Conservation (phyloP, 2,888 invertebrate species). For the Ochropleura plecta region DNA sequence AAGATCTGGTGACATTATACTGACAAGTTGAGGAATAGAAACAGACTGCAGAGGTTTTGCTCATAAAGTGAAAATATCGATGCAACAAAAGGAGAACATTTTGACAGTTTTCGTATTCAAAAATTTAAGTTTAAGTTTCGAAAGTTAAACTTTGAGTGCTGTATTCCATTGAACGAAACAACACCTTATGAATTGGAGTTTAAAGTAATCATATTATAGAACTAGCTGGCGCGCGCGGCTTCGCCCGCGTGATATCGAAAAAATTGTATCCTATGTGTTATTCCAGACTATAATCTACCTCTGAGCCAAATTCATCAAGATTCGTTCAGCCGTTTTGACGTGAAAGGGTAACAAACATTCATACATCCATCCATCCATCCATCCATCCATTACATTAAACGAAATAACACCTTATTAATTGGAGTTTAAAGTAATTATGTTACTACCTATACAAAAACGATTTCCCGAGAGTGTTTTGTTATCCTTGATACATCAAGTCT, state of each 20-base stretch:
- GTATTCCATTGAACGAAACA: background rate
- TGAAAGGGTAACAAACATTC: no score
- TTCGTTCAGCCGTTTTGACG: no score
- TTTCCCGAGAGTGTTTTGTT: background rate
- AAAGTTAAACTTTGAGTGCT: background rate
- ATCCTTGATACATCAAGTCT: background rate
- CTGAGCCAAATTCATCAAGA: no score
- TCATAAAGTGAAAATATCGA: background rate
- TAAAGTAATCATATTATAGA: no score
- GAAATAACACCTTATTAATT: no score
- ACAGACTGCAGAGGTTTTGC: background rate
- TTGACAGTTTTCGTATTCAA: background rate
- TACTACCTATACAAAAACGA: background rate
- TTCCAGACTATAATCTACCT: no score
- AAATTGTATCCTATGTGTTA: no score
- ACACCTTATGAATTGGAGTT: background rate
- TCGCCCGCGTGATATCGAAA: no score
- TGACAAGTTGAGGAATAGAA: background rate
- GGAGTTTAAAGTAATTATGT: no score
- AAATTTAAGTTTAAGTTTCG: background rate
- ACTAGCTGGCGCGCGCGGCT: no score
- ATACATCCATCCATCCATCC: no score
- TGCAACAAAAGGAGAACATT: background rate
- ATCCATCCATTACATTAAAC: no score
- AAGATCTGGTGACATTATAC: background rate